Conservation (phyloP, 2,113 vertebrate genomes). For the Turnix velox region DNA sequence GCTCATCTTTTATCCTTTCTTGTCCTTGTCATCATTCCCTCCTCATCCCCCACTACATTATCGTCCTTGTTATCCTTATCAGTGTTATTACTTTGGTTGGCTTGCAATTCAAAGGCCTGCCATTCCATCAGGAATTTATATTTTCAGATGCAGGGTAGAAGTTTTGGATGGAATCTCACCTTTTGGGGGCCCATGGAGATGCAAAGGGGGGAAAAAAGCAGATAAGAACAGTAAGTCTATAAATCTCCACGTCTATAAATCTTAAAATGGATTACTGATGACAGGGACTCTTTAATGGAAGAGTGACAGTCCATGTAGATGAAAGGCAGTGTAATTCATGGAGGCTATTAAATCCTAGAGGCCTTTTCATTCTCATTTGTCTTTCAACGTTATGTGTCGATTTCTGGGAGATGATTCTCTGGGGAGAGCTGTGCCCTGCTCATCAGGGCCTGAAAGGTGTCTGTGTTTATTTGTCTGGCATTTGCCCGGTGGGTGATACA, state of each 20-base stretch:
- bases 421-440: constrained; percentile 4
- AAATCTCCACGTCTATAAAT: constrained; percentile 42
- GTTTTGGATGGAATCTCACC: not conserved
- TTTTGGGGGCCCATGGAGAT: not conserved
- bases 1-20: not conserved
- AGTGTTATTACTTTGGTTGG: not conserved
- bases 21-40: not conserved
- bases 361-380: constrained; percentile 54
- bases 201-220: not conserved
- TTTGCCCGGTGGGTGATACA: not conserved
- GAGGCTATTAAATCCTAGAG: constrained; percentile 57
- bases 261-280: constrained; percentile 50
- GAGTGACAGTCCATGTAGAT: constrained; percentile 43
- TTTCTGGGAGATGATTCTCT: constrained; percentile 29
- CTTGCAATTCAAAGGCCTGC: not conserved
- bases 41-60: not conserved
- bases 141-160: not conserved
- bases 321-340: constrained; percentile 56
- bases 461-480: constrained; percentile 3
- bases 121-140: not conserved
- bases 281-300: constrained; percentile 55
- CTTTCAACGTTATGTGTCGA: constrained; percentile 37
- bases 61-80: constrained; percentile 2
- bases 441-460: not conserved
- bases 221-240: constrained; percentile 42